A percentile compares a stretch with the other conserved stretches of the same genome.
Conservation (phyloP, 2,113 vertebrate species). For the Platysternon megacephalum region DNA sequence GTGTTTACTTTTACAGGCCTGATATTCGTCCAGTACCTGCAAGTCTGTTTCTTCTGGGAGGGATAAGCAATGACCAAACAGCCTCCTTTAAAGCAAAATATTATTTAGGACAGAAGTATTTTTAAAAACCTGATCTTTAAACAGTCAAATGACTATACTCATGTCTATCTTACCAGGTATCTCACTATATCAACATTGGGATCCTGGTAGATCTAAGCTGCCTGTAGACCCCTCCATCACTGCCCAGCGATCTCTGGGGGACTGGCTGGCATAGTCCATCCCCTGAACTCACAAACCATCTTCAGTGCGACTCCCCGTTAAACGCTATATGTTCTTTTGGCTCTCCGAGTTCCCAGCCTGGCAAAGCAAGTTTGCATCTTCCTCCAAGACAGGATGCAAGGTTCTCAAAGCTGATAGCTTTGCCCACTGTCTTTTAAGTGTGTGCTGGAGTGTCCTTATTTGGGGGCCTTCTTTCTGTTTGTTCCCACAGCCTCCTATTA, state of each 20-base stretch:
- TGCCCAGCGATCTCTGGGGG: too few species aligned
- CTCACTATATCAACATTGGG: too few species aligned
- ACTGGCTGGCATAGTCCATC: too few species aligned
- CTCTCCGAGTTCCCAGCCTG: background rate
- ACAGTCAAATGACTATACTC: background rate
- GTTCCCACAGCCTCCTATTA: background rate
- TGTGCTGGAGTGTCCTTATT: background rate
- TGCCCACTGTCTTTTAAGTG: background rate
- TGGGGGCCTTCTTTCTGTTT: background rate
- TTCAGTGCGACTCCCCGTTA: background rate
- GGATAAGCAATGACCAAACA: background rate
- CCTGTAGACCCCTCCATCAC: too few species aligned
- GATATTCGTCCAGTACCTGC: background rate
- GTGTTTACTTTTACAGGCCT: background rate
- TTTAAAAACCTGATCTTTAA: too few species aligned
- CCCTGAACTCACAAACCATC: too few species aligned
- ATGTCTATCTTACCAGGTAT: background rate
- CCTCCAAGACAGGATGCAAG: background rate
- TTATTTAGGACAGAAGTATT: background rate
- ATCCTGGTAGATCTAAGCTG: too few species aligned
- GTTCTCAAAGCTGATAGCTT: background rate
- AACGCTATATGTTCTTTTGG: background rate
- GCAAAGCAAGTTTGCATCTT: background rate
- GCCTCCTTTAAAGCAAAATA: background rate
- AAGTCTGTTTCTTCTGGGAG: background rate